phyloP scores from a whole-genome alignment of 2,888 invertebrate species.

The Phoronis australis region DNA sequence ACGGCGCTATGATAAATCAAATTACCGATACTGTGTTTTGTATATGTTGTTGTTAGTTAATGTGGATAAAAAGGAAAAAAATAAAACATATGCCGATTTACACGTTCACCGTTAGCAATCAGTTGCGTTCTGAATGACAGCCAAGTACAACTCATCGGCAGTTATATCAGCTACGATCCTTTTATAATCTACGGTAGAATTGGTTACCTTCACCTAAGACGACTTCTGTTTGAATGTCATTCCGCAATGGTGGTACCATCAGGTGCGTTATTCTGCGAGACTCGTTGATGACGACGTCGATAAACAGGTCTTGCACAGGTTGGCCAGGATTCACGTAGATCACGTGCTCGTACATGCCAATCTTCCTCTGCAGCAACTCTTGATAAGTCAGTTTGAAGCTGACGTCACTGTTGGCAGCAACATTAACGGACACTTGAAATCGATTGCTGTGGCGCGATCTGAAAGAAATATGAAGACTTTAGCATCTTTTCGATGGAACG shows the following conservation, averaged over 20 bases:
- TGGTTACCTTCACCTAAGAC: too few relatives aligned
- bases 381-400: slow-evolving; percentile 70
- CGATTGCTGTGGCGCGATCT: slow-evolving; percentile 35
- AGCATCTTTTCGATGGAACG: too few relatives aligned
- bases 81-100: not conserved
- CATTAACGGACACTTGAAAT: slow-evolving; percentile 59
- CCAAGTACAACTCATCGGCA: slow-evolving; percentile 9
- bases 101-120: not conserved
- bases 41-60: not conserved
- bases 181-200: too few relatives aligned
- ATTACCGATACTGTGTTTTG: not conserved
- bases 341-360: slow-evolving; percentile 65
- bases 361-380: slow-evolving; percentile 63
- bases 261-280: slow-evolving; percentile 55
- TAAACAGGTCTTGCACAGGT: slow-evolving; percentile 61
- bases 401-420: slow-evolving; percentile 62
- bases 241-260: slow-evolving; percentile 27
- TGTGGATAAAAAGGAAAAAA: not conserved
- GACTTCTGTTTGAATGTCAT: too few relatives aligned
- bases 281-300: slow-evolving; percentile 65
- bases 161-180: slow-evolving; percentile 7
- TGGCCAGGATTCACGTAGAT: slow-evolving; percentile 67
- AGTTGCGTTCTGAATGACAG: not conserved
- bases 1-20: too few relatives aligned
- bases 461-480: slow-evolving; percentile 9